Conservation (phyloP, 2,888 invertebrate genomes). For the Linnaemya vulpina region DNA sequence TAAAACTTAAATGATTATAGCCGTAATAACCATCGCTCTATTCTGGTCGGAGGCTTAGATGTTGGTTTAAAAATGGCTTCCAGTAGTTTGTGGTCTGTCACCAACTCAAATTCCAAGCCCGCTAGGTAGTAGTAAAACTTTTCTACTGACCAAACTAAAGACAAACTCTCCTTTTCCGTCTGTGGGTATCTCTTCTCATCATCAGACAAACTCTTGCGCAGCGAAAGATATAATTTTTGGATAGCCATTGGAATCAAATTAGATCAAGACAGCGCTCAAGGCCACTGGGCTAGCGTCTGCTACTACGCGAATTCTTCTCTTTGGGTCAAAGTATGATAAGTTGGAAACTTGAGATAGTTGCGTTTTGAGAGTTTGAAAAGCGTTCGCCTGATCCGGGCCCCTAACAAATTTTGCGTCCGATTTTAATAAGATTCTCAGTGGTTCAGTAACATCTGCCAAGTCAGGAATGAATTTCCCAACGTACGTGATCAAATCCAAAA, state of each 20-base stretch:
- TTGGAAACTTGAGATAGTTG: conserved; percentile 74
- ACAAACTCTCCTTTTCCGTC: not conserved
- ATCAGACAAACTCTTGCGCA: conserved; percentile 57
- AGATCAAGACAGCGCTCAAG: not conserved
- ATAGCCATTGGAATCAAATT: conserved; percentile 1
- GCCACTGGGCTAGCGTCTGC: not conserved
- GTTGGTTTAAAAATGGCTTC: too few species aligned
- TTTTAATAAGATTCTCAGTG: too few species aligned
- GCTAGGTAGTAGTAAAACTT: not conserved
- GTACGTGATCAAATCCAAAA: too few species aligned
- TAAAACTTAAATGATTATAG: too few species aligned
- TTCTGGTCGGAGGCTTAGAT: too few species aligned
- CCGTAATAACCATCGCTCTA: too few species aligned
- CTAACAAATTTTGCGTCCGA: too few species aligned
- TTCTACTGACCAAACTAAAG: conserved; percentile 1
- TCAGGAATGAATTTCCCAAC: too few species aligned
- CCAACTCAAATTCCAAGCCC: not conserved
- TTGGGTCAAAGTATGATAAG: conserved; percentile 76
- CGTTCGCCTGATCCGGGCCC: too few species aligned
- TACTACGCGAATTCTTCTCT: conserved; percentile 72
- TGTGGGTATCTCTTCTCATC: conserved; percentile 38
- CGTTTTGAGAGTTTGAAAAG: too few species aligned
- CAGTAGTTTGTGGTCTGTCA: too few species aligned
- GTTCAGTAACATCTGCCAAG: too few species aligned
- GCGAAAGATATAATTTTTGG: conserved; percentile 66